Conservation (phyloP, 2,113 vertebrate species). For the Rhinichthys klamathensis region DNA sequence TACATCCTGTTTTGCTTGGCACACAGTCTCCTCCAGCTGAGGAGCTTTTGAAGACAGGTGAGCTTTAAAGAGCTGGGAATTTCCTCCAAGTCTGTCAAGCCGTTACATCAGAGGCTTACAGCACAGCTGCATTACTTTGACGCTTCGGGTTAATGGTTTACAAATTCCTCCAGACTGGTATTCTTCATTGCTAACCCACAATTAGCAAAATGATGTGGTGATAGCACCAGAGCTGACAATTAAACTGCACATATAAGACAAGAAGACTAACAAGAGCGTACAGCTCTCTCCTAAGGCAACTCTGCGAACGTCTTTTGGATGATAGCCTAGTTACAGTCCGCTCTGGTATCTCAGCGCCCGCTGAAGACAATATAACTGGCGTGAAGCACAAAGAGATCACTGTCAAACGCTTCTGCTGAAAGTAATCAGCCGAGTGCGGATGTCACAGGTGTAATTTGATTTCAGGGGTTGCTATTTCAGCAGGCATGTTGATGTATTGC, state of each 20-base stretch:
- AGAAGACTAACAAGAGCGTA: conserved; percentile 41
- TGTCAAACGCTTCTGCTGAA: conserved; percentile 46
- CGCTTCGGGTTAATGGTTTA: conserved; percentile 68
- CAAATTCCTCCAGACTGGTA: conserved; percentile 63
- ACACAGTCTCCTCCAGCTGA: conserved; percentile 67
- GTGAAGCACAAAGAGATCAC: conserved; percentile 43
- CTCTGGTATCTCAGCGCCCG: conserved; percentile 38
- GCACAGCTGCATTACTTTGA: conserved; percentile 12
- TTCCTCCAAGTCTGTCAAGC: conserved; percentile 48
- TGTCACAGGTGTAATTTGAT: conserved; percentile 22
- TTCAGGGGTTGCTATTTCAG: conserved; percentile 46
- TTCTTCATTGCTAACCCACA: conserved; percentile 59
- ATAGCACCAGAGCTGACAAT: conserved; percentile 63
- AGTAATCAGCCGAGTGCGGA: background rate
- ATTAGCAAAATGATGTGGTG: conserved; percentile 64
- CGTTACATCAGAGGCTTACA: conserved; percentile 19
- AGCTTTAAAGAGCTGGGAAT: conserved; percentile 64
- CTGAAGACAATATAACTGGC: conserved; percentile 64
- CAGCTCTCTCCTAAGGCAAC: conserved; percentile 48
- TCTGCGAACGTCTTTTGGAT: conserved; percentile 54
- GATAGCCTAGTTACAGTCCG: conserved; percentile 56
- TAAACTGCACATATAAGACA: conserved; percentile 57
- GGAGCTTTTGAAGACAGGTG: conserved; percentile 70
- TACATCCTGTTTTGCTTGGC: conserved; percentile 76
- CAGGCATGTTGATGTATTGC: conserved; percentile 21